Conservation (phyloP, 2,113 vertebrate species). For the Ciconia boyciana region DNA sequence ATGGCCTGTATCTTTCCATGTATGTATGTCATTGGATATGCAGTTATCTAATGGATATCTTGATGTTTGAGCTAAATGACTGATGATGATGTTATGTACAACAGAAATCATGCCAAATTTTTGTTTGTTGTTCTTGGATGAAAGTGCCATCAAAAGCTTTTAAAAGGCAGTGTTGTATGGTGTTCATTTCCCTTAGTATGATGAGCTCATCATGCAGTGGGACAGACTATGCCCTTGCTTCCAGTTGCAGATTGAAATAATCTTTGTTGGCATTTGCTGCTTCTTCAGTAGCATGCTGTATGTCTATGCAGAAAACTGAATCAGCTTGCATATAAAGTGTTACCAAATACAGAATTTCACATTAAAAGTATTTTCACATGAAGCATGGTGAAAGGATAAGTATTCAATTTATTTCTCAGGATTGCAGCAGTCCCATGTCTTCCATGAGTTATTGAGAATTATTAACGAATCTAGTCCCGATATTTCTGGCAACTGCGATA, state of each 20-base stretch:
- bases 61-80: not conserved
- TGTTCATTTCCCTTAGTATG: not conserved
- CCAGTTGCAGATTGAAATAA: conserved; percentile 5
- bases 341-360: not conserved
- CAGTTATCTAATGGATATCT: not conserved
- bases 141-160: not conserved
- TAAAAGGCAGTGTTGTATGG: not conserved
- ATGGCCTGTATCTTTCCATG: not conserved
- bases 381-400: not conserved
- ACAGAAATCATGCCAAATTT: not conserved
- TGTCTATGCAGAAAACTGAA: not conserved
- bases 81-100: not conserved
- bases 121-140: not conserved
- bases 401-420: not conserved
- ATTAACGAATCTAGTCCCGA: not conserved
- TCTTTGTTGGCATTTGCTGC: not conserved
- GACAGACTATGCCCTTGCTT: not conserved
- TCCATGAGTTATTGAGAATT: not conserved
- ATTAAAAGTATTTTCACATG: not conserved
- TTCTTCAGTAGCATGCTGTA: conserved; percentile 5
- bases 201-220: not conserved
- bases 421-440: not conserved
- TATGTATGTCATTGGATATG: not conserved
- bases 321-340: not conserved
- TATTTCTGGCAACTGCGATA: not conserved